These are phyloP conservation scores for Octodonta nipae DNA, from an alignment of 2,888 invertebrate genomes.

Conservation along the genomic window DNA sequence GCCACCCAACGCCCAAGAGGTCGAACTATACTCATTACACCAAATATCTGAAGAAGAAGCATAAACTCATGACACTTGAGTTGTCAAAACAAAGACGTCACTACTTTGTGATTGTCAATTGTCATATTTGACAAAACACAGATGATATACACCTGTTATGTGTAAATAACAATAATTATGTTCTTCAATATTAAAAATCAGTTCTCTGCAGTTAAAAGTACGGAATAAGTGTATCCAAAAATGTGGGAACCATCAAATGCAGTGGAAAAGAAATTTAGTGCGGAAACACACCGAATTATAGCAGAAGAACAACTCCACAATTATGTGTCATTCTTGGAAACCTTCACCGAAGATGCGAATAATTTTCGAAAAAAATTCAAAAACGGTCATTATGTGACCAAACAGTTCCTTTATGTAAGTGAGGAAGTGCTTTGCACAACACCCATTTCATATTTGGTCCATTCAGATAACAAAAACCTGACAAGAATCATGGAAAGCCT, in stretches of 20 bases:
- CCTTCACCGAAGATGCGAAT: constrained; percentile 29
- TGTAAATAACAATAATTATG: no score
- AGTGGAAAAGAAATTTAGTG: constrained; percentile 31
- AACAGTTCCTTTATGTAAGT: constrained; percentile 18
- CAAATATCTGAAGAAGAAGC: no score
- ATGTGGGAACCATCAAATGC: constrained; percentile 30
- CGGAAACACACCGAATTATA: constrained; percentile 36
- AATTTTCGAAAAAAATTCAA: constrained; percentile 27
- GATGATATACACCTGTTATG: no score
- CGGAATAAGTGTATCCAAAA: no score
- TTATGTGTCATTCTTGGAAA: constrained; percentile 41
- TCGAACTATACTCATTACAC: no score
- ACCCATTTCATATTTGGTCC: constrained; percentile 54
- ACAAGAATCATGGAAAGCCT: constrained; percentile 69
- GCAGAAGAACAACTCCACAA: constrained; percentile 41
- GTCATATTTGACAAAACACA: no score
- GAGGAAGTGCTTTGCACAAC: constrained; percentile 42
- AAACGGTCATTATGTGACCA: constrained; percentile 19
- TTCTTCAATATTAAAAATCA: no score
- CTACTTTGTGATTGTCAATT: no score
- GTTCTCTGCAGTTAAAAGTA: no score
- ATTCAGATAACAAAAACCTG: constrained; percentile 70
- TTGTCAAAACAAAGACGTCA: no score
- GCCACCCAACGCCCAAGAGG: no score
- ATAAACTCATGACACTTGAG: no score